Conservation (phyloP, 2,888 invertebrate species). For the Aphodius granarius region DNA sequence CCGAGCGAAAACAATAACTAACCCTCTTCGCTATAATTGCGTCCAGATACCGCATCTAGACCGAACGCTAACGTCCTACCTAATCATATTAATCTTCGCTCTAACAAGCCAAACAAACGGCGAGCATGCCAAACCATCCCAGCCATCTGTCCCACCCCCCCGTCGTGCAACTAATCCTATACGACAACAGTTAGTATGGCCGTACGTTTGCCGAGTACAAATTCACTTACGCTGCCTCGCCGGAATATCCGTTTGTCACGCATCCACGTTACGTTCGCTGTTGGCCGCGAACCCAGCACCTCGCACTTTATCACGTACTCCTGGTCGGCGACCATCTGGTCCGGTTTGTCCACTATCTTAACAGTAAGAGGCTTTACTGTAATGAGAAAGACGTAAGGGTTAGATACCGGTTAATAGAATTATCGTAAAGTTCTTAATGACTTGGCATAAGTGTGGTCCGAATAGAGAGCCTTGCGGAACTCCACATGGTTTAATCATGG, state of each 20-base stretch:
- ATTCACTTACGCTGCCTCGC: conserved; percentile 68
- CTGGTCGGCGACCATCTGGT: conserved; percentile 75
- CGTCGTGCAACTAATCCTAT: neutral
- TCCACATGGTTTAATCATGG: too few species aligned
- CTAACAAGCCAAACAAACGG: neutral
- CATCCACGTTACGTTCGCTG: conserved; percentile 82
- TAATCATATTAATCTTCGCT: neutral
- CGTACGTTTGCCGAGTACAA: neutral
- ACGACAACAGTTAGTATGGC: neutral
- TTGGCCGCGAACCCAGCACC: conserved; percentile 83
- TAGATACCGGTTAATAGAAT: too few species aligned
- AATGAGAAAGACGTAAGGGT: conserved; percentile 39
- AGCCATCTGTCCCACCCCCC: neutral
- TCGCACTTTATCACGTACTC: conserved; percentile 80
- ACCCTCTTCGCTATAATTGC: neutral
- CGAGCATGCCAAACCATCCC: neutral
- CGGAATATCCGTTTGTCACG: conserved; percentile 78
- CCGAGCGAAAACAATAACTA: neutral
- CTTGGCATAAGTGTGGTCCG: too few species aligned
- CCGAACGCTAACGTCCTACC: neutral
- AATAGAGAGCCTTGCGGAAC: too few species aligned
- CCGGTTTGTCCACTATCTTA: conserved; percentile 75
- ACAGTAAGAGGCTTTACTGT: conserved; percentile 81
- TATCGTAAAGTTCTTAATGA: too few species aligned
- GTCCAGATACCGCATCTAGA: neutral